Base-by-base conservation (phyloP, 2,113 vertebrate species). In the Capreolus pygargus region DNA sequence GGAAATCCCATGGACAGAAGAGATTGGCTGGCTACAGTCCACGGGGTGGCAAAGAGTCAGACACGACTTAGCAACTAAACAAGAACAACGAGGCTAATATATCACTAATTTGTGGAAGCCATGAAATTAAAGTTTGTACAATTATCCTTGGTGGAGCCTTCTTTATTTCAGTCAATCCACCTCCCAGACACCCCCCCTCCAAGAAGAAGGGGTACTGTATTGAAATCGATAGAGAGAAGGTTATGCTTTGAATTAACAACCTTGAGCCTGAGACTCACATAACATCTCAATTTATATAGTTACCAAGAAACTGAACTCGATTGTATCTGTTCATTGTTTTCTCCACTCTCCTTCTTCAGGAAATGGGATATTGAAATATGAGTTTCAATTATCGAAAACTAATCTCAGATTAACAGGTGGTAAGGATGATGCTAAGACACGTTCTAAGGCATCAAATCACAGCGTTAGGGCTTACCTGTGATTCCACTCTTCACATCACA, bases 391-490 rank as follows among this genome's bases (percentile, higher is more conserved):
- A 43, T 39, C 27, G 21, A 74, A 79, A n/a, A 55, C 19, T 2
- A 14, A 57, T 54, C 30, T 74, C 58, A 47, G 21, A 33, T 55
- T 30, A 92, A 52, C 9, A 43, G 9, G 10, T 27, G 36, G 55
- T 43, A 30, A 14, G 10, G 43, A 55, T 78, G 14, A 74, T 5
- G 25, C 50, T 16, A 61, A 89, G 3, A 54, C 2, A 1, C 2
- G 0, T 33, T 88, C 74, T 27, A 57, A 94, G 52, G 54, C 60
- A 60, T 86, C 74, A 45, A 60, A 54, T 36, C 12, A n/a, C 14
- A 23, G 39, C 2, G 0, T 6, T 28, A 4, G 47, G 43, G 52
- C 98, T 98, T 97, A 98, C 98, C 98, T 98, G 90, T 79, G 89
- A 64, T n/a, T 55, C 50, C 16, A 91, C 85, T 94, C 70, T 79